Base-by-base conservation (phyloP, 2,888 invertebrate species). In the Morpho deidamia region DNA sequence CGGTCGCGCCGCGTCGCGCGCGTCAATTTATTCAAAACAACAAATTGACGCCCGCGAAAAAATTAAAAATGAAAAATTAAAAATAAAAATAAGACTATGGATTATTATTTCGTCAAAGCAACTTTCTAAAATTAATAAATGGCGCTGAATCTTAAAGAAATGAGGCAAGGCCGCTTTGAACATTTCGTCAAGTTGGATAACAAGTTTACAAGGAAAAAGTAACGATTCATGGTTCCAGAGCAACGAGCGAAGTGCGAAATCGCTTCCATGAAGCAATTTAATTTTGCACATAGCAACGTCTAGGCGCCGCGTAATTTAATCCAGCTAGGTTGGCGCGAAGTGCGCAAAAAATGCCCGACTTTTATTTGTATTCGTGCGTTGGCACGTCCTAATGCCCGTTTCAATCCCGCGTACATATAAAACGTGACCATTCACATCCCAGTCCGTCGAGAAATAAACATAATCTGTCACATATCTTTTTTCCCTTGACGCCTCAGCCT, bases 361-460 rank as follows among this genome's bases (percentile, higher is more conserved):
- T 71, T 77, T 77, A 75, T 78, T 74, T 67, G 70, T 76, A 78
- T 73, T 69, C 72, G 73, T 72, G 70, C 72, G 74, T 68, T 63
- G 71, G 68, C 82, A 82, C 83, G 83, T 82, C 64, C 75, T 58
- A 61, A 49, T 69, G 63, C 72, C 69, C 74, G 71, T 72, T 82
- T 75, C 78, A 78, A 82, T 79, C 78, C 73, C 65, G 69, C 74
- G 68, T 68, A 74, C 72, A 76, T 71, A 76, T 74, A 74, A 73
- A 76, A 85, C 86, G 86, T 86, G 86, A 84, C 83, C 78, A 76
- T 82, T 81, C 76, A 76, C 71, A 66, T 63, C 66, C 63, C 48
- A 61, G 62, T 59, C 70, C 72, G 68, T 67, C 59, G 72, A 71
- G 71, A 65, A 70, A 80, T 77, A 81, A 78, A 81, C 74, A 76